Evolutionary conservation across 1,140 invertebrate genomes (phyloP), one percentile per base, ranked within the genome.

Genomic region (Grapholita molesta): DNA sequence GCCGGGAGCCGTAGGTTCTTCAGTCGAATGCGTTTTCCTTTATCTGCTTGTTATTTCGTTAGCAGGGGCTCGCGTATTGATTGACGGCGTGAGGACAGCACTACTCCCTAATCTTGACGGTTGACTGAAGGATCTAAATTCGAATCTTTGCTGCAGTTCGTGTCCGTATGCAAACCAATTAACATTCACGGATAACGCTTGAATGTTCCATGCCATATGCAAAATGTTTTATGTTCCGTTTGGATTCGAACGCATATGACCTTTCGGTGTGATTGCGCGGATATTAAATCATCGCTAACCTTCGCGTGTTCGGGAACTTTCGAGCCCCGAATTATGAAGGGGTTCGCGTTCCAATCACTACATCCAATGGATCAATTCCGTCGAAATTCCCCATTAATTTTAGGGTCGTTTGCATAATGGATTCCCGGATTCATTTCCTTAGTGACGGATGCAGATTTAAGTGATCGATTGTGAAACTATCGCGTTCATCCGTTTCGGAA

Each of bases 1-100:
- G 42, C 18, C 42, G 42, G 42, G 42, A 48, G 42, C 38, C 38
- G 18, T 48, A 48, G 42, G 53, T 12, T 28, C 53, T 6, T 55
- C 24, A 24, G 23, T 25, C 24, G 23, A 78, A 75, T 80, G 71
- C 74, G 76, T 74, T 78, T 76, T 65, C 55, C 67, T 78, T 75
- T 76, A 80, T 76, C 76, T 76, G 68, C 55, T 70, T 74, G 70
- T 77, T 77, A 78, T 80, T 77, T 77, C 72, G 76, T 77, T 77
- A 76, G 73, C 38, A 28, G 38, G n/a, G 23, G 65, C 67, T 32
- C 42, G 68, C 21, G 69, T 80, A 80, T 80, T 80, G 78, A 80
- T 80, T 80, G 76, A 80, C 78, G 74, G 68, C 42, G 71, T 52
- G 66, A 74, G 30, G 30, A 42, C 42, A 24, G 64, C 65, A 7